Evolutionary conservation across 2,113 vertebrate species (phyloP).

Genomic region (Todiramphus chloris): DNA sequence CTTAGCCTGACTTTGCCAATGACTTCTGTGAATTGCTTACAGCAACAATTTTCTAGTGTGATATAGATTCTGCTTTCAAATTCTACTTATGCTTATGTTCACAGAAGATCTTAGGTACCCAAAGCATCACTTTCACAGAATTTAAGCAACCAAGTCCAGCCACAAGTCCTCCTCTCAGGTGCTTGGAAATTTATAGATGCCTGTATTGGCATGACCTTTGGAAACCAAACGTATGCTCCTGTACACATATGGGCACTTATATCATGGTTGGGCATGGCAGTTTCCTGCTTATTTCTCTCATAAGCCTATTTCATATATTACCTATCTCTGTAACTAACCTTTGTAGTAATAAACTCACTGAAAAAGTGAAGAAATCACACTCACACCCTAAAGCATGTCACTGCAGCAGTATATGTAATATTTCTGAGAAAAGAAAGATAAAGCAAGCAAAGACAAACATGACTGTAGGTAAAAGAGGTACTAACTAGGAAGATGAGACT

Average conservation of each 20-base stretch:
- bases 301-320: neutral
- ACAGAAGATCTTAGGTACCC: neutral
- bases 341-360: neutral
- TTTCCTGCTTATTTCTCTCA: constrained; percentile 1
- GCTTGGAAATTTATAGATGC: neutral
- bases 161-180: neutral
- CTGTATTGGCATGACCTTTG: neutral
- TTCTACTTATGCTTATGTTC: neutral
- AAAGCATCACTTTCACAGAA: neutral
- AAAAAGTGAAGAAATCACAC: neutral
- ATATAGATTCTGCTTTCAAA: neutral
- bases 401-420: neutral
- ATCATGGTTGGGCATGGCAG: neutral
- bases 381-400: neutral
- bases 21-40: neutral
- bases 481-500: neutral
- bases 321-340: neutral
- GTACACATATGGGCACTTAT: neutral
- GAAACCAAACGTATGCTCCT: neutral
- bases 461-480: neutral
- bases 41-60: neutral
- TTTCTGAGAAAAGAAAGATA: neutral
- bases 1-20: neutral
- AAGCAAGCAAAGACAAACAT: neutral
- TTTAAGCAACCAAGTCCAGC: neutral